These are phyloP conservation scores for Elgaria multicarinata DNA, from an alignment of 2,113 vertebrate species.

Conservation along the genomic window DNA sequence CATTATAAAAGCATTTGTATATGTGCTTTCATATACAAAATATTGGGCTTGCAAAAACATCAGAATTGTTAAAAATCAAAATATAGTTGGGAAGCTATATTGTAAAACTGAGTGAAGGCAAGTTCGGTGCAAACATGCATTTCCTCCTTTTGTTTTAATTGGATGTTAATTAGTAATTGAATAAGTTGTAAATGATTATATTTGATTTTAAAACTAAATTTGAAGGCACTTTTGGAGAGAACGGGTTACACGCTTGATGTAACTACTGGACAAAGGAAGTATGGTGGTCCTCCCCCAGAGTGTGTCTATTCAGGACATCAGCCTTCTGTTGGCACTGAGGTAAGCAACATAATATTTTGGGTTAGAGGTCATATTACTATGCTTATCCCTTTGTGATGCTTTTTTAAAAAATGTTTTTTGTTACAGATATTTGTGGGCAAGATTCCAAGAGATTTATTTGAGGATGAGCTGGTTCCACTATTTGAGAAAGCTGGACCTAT, in stretches of 20 bases:
- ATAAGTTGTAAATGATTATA: slow-evolving; percentile 21
- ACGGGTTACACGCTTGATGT: slow-evolving; percentile 97
- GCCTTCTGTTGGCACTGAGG: slow-evolving; percentile 95
- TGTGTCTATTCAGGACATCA: slow-evolving; percentile 90
- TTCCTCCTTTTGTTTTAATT: neutral
- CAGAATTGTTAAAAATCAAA: neutral
- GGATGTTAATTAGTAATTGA: neutral
- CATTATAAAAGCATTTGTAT: neutral
- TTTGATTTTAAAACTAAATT: slow-evolving; percentile 47
- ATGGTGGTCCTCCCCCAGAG: slow-evolving; percentile 95
- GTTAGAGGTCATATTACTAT: too few species aligned
- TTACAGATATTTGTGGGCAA: slow-evolving; percentile 97
- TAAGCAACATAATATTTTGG: slow-evolving; percentile 65
- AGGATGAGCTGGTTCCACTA: slow-evolving; percentile 96
- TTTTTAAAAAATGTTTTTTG: slow-evolving; percentile 57
- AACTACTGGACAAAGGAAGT: slow-evolving; percentile 97
- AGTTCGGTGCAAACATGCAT: neutral
- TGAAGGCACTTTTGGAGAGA: slow-evolving; percentile 93
- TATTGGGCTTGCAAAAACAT: neutral
- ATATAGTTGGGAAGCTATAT: neutral
- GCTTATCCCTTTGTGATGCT: neutral
- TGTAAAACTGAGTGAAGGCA: neutral
- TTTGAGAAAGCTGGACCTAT: slow-evolving; percentile 98
- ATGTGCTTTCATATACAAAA: neutral
- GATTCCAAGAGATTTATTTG: slow-evolving; percentile 96